Evolutionary conservation across 2,888 invertebrate genomes (phyloP).

Genomic region (Lagria hirta): DNA sequence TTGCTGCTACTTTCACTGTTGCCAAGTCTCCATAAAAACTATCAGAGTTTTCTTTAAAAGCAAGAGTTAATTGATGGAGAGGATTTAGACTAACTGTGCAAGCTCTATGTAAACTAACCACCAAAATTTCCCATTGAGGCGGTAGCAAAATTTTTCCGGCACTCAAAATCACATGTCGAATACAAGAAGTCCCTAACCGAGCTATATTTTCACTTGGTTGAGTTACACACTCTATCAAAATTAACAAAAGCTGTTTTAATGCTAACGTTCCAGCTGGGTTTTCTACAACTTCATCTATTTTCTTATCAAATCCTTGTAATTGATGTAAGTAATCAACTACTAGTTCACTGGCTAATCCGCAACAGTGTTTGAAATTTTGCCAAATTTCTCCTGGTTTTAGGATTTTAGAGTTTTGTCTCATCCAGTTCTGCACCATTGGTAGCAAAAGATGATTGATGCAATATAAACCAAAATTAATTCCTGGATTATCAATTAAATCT

Average conservation of each 20-base stretch:
- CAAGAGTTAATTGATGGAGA: conserved; percentile 82
- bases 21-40: conserved; percentile 93
- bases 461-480: conserved; percentile 85
- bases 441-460: conserved; percentile 89
- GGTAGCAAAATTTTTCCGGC: conserved; percentile 79
- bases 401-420: conserved; percentile 66
- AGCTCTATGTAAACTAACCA: conserved; percentile 78
- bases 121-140: conserved; percentile 85
- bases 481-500: conserved; percentile 77
- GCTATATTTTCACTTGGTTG: conserved; percentile 90
- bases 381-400: conserved; percentile 76
- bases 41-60: conserved; percentile 88
- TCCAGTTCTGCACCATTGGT: conserved; percentile 92
- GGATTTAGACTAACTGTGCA: conserved; percentile 86
- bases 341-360: conserved; percentile 88
- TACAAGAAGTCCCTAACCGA: conserved; percentile 88
- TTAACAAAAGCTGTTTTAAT: conserved; percentile 79
- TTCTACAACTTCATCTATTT: conserved; percentile 43
- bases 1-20: conserved; percentile 90
- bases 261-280: conserved; percentile 72
- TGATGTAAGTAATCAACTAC: conserved; percentile 83
- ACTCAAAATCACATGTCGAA: conserved; percentile 81
- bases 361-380: conserved; percentile 93
- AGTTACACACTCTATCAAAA: conserved; percentile 87
- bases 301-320: conserved; percentile 57